Evolutionary conservation across 2,113 vertebrate species (phyloP), one percentile per base, ranked within the genome.

Genomic region (Axis porcinus): DNA sequence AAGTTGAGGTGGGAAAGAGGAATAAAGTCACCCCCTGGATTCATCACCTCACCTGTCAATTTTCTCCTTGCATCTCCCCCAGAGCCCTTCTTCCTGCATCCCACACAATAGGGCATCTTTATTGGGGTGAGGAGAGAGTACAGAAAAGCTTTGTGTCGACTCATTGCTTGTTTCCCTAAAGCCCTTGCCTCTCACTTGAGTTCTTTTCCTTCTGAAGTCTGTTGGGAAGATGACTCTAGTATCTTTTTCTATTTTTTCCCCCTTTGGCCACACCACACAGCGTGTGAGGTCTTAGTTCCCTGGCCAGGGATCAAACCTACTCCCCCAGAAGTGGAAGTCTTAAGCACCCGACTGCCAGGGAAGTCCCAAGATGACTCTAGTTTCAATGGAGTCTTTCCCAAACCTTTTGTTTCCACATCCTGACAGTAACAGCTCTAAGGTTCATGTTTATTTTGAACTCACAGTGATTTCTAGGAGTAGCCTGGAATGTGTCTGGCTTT

Each of bases 51-150:
- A 0, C 11, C 0, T 0, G 86, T 7, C n/a, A 25, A 9, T 2
- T 30, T 28, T 45, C 60, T 30, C 30, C 55, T 11, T 33, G 2
- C 1, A 15, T 3, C 11, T 5, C 10, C 19, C 9, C 9, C 19
- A 11, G 2, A 23, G 47, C 16, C 14, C 70, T 62, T 10, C 27
- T 30, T 27, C 27, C 50, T 21, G 17, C 5, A 8, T 50, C 60
- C n/a, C 30, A 13, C 60, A 5, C 50, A 6, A 0, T 0, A 11
- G 70, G 7, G 50, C 43, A 10, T 40, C 30, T 67, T 88, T 19
- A 2, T 0, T 12, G 64, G 43, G 60, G 10, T 15, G 1, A 9
- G 28, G 0, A 5, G 33, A 3, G 62, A 11, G 30, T 1, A 11
- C 14, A 15, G 28, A 5, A 47, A 50, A 19, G 6, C 5, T 30